Conservation (phyloP, 1,140 invertebrate genomes). For the Drepana arcuata region DNA sequence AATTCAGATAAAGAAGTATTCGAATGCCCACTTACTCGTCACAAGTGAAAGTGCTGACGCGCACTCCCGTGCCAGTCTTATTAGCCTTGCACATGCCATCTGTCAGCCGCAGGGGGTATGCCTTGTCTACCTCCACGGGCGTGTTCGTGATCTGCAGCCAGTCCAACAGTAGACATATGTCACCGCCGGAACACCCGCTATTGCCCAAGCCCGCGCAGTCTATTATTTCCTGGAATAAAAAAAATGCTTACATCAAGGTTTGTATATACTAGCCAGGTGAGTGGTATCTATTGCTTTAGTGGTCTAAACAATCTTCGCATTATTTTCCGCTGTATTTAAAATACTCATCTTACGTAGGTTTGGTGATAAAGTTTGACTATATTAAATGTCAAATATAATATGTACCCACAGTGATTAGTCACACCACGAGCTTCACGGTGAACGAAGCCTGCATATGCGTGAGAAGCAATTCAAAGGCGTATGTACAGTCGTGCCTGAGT, state of each 20-base stretch:
- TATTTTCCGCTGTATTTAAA: not conserved
- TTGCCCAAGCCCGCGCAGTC: slow-evolving; percentile 85
- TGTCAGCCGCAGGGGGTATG: slow-evolving; percentile 78
- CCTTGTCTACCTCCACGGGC: slow-evolving; percentile 71
- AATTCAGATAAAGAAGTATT: no score
- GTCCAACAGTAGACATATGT: slow-evolving; percentile 82
- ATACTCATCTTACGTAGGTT: no score
- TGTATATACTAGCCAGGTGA: not conserved
- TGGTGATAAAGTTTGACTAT: no score
- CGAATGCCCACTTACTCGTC: slow-evolving; percentile 54
- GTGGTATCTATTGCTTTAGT: not conserved
- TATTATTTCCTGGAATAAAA: slow-evolving; percentile 76
- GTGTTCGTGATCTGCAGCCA: slow-evolving; percentile 79
- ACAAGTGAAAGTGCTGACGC: slow-evolving; percentile 67
- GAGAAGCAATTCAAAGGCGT: no score
- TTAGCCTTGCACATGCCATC: slow-evolving; percentile 73
- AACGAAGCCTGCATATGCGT: no score
- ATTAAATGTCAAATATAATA: no score
- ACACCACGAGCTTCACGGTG: no score
- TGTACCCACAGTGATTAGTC: no score
- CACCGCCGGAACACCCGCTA: slow-evolving; percentile 85
- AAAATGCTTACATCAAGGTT: not conserved
- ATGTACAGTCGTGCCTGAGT: no score
- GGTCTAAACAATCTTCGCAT: not conserved
- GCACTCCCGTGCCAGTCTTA: slow-evolving; percentile 47